Base-by-base conservation (phyloP, 2,113 vertebrate genomes). In the Lota lota region DNA sequence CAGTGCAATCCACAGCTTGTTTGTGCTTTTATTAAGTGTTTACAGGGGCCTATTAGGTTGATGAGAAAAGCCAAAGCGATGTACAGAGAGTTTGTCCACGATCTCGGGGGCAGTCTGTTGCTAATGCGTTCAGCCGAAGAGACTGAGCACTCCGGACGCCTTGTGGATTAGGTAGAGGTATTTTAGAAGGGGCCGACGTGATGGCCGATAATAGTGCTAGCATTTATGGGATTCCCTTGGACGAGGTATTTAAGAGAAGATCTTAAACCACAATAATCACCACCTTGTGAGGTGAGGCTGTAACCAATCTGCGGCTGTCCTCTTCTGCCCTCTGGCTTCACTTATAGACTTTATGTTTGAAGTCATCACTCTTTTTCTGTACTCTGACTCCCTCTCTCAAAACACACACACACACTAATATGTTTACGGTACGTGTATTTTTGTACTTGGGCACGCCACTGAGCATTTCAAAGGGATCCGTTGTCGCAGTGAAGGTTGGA, bases 21-120 rank as follows among this genome's bases (percentile, higher is more conserved):
- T 70, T 71, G 17, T 47, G 51, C n/a, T 74, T 64, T 79, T 64
- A 62, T 78, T 47, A 75, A 66, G 54, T 68, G 47, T 73, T 69
- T 62, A 67, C 24, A 36, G 36, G 40, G 58, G 68, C 65, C 60
- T 61, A 14, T 67, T 67, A 47, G 54, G 66, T 57, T 69, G 21
- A 76, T 69, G 56, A 68, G 11, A 63, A 63, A 47, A 47, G 12
- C 40, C 10, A 47, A 47, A 47, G 40, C 40, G 40, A 14, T 14
- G 40, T 47, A 10, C 40, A 47, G 40, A 47, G 40, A 47, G 40
- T 47, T 47, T 47, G 40, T 47, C 40, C 28, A 33, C 28, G 4
- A 4, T 33, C 28, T 33, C 28, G 28, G 28, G 28, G 22, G 51
- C 62, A 50, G 56, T 54, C 68, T 59, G 61, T 64, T 20, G 8